Evolutionary conservation across 2,113 vertebrate species (phyloP).

Genomic region (Triplophysa dalaica): DNA sequence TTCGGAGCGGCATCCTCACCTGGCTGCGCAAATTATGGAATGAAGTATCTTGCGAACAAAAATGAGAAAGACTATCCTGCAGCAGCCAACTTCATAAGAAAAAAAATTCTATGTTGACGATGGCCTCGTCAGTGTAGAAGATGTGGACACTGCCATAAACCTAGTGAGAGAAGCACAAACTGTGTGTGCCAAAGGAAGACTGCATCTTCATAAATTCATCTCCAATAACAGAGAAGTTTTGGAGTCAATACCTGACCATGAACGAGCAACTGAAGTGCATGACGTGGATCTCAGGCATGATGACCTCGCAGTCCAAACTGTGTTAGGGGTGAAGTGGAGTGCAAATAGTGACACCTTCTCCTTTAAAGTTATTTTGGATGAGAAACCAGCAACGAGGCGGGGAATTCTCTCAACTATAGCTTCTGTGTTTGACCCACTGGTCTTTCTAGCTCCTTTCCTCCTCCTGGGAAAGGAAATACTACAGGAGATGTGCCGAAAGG

Average conservation of each 20-base stretch:
- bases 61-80: constrained; percentile 16
- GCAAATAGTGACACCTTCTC: constrained; percentile 30
- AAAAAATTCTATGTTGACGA: too few species aligned
- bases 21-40: constrained; percentile 26
- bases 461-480: background rate
- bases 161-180: constrained; percentile 26
- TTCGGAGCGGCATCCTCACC: too few species aligned
- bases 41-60: constrained; percentile 34
- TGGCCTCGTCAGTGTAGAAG: constrained; percentile 2
- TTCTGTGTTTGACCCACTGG: constrained; percentile 31
- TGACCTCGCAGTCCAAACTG: constrained; percentile 39
- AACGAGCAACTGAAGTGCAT: constrained; percentile 27
- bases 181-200: constrained; percentile 28
- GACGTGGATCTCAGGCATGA: constrained; percentile 42
- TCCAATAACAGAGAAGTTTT: constrained; percentile 36
- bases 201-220: constrained; percentile 42
- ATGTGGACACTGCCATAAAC: constrained; percentile 21
- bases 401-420: constrained; percentile 32
- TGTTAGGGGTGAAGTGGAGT: constrained; percentile 43
- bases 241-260: constrained; percentile 20
- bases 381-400: constrained; percentile 18
- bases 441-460: background rate
- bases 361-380: constrained; percentile 34
- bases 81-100: constrained; percentile 26
- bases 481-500: too few species aligned